These are phyloP conservation scores for Drosophila tripunctata DNA, from an alignment of 2,888 invertebrate species.

Conservation along the genomic window DNA sequence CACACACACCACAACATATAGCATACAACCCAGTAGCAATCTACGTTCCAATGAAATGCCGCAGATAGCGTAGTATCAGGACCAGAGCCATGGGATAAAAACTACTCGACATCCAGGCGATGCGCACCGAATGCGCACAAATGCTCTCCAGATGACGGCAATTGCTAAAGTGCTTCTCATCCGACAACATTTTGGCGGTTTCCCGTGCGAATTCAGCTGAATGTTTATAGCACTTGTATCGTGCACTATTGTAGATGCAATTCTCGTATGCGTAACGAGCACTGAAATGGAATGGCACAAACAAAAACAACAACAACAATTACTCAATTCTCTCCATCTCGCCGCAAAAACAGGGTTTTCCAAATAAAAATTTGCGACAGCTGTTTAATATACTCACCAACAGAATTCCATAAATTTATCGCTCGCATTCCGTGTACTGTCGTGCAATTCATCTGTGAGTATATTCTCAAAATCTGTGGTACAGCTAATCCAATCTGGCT, in stretches of 20 bases:
- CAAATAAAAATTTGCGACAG: background rate
- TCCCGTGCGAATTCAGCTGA: slow-evolving; percentile 83
- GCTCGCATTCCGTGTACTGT: slow-evolving; percentile 73
- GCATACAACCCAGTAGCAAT: slow-evolving; percentile 15
- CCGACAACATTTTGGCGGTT: slow-evolving; percentile 83
- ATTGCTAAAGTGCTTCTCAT: slow-evolving; percentile 83
- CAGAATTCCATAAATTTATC: slow-evolving; percentile 84
- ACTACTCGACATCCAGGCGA: slow-evolving; percentile 21
- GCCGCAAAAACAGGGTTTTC: too few relatives aligned
- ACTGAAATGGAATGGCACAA: slow-evolving; percentile 51
- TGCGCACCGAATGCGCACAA: slow-evolving; percentile 57
- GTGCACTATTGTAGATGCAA: slow-evolving; percentile 83
- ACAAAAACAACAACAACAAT: background rate
- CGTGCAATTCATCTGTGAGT: slow-evolving; percentile 80
- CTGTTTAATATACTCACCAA: slow-evolving; percentile 82
- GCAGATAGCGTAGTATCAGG: slow-evolving; percentile 25
- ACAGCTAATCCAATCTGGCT: slow-evolving; percentile 83
- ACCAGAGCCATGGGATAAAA: slow-evolving; percentile 25
- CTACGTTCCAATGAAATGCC: slow-evolving; percentile 24
- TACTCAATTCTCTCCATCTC: background rate
- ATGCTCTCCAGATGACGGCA: slow-evolving; percentile 81
- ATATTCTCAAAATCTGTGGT: slow-evolving; percentile 81
- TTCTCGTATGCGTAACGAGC: slow-evolving; percentile 84
- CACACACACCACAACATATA: slow-evolving; percentile 13
- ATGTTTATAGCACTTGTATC: slow-evolving; percentile 82